Base-by-base conservation (phyloP, 35 echinoderm and acorn worm genomes). In the Lytechinus variegatus region DNA sequence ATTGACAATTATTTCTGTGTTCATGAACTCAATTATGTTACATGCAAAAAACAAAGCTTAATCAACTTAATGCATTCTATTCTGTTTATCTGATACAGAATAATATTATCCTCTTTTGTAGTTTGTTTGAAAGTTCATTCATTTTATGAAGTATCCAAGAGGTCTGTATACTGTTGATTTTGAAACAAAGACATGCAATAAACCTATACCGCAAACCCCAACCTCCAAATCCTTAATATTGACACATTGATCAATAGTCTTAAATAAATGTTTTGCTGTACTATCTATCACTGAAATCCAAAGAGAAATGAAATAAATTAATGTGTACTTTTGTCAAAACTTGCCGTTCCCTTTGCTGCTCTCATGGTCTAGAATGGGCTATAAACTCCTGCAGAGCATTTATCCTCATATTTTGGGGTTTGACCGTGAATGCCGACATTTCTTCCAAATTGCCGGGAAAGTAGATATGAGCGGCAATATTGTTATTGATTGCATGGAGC, bases 381-480 rank as follows among this genome's bases (percentile, higher is more conserved):
- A 16, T 44, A 79, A 79, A 7, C 66, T 79, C 19, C 19, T 8
- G 16, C 16, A 79, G 33, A 44, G 66, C 66, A 79, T 79, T 79
- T 79, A 79, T 79, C 66, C 66, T 79, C 66, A 79, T 79, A 16
- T 79, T 79, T 79, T 79, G 16, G 66, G 66, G 66, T 79, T 79
- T 79, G 66, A 79, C 66, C 66, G 19, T 79, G 66, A 79, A 79
- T 7, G 66, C 66, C 66, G 66, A 79, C 66, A 79, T 79, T 79
- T 79, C 66, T 24, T 24, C 66, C 66, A 79, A 79, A 79, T 79
- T 79, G 66, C 66, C 19, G 19, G 66, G 66, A 79, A 79, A 79
- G 66, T 24, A 79, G 66, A 79, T 79, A 79, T 79, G 66, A 79
- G 66, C 66, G 19, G 66, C 66, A 79, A 79, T 79, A 79, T 79